Evolutionary conservation across 2,888 invertebrate genomes (phyloP).

Genomic region (Subacronicta megacephala): DNA sequence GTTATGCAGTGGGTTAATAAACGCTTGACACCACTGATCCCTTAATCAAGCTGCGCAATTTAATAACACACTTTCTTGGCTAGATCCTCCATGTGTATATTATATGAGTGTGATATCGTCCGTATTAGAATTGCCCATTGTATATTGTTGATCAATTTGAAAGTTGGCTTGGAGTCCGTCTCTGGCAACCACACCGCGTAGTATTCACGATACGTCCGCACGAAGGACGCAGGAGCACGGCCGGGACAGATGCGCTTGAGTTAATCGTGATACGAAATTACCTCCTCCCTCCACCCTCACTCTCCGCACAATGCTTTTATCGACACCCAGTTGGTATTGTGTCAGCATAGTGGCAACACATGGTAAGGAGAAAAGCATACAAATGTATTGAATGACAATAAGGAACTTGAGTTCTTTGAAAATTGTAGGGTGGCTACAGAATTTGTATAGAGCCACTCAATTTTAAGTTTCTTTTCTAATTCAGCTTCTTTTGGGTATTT

Average conservation of each 20-base stretch:
- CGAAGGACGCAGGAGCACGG: slow-evolving; percentile 80
- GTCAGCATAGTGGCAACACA: slow-evolving; percentile 73
- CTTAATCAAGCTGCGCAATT: no score
- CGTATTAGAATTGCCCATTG: no score
- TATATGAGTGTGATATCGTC: no score
- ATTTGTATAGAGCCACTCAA: slow-evolving; percentile 36
- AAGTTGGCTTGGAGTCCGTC: slow-evolving; percentile 57
- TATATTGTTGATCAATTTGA: background rate
- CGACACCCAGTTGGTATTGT: slow-evolving; percentile 64
- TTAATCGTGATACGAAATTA: slow-evolving; percentile 77
- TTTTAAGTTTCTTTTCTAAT: slow-evolving; percentile 16
- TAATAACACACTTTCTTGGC: no score
- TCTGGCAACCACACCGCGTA: slow-evolving; percentile 61
- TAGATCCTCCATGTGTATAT: no score
- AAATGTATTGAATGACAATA: slow-evolving; percentile 69
- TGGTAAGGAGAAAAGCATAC: slow-evolving; percentile 69
- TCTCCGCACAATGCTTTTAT: slow-evolving; percentile 56
- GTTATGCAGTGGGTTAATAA: no score
- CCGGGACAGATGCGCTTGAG: slow-evolving; percentile 81
- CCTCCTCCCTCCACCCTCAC: slow-evolving; percentile 46
- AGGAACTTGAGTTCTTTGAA: slow-evolving; percentile 61
- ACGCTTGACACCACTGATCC: no score
- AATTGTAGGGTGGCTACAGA: slow-evolving; percentile 57
- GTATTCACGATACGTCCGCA: slow-evolving; percentile 73
- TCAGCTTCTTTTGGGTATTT: slow-evolving; percentile 23